These are phyloP conservation scores for Pristionchus fissidentatus DNA, from an alignment of 2,888 invertebrate species.

Conservation along the genomic window DNA sequence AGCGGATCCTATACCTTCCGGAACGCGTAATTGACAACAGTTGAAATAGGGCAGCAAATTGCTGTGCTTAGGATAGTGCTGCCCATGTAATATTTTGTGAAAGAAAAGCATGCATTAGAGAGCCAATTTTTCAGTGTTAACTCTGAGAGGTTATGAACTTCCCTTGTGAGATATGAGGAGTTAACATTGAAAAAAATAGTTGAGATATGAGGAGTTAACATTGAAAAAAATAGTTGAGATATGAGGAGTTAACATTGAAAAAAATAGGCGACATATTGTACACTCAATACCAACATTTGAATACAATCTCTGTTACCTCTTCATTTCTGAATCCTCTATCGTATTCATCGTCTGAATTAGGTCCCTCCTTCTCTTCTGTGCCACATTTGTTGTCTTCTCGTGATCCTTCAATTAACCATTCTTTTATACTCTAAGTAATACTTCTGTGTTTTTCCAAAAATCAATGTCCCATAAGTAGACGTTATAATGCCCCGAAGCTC, in stretches of 20 bases:
- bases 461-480: no score
- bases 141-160: no score
- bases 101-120: no score
- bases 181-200: background rate
- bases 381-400: background rate
- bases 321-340: slow-evolving; percentile 59
- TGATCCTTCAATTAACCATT: background rate
- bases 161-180: background rate
- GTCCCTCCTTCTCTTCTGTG: background rate
- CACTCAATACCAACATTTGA: background rate
- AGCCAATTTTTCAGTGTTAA: no score
- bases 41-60: no score
- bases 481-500: no score
- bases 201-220: no score
- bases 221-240: background rate
- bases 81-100: no score
- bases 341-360: slow-evolving; percentile 62
- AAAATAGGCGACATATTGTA: background rate
- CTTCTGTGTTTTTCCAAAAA: background rate
- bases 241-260: background rate
- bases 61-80: no score
- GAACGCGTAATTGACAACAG: no score
- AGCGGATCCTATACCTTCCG: no score
- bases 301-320: slow-evolving; percentile 45
- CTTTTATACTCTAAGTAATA: background rate